phyloP scores from a whole-genome alignment of 2,113 vertebrate genomes.

The Galeopterus variegatus region DNA sequence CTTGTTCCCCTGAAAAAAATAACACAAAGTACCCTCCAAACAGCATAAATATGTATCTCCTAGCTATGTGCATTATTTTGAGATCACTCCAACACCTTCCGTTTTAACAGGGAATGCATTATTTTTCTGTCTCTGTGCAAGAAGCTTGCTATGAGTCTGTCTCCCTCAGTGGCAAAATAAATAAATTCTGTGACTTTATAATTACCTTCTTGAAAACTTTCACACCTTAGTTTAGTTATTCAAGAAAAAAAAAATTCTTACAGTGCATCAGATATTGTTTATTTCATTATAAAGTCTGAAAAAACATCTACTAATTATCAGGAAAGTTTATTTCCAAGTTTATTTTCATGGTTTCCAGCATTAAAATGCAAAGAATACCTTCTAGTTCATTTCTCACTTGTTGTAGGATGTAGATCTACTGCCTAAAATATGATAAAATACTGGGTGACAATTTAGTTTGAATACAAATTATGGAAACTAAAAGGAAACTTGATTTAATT shows the following conservation, averaged over 20 bases:
- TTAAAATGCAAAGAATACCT: constrained; percentile 14
- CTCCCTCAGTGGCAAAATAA: constrained; percentile 40
- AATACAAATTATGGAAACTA: not conserved
- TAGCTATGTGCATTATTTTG: constrained; percentile 15
- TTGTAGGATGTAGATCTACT: constrained; percentile 17
- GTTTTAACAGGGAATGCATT: constrained; percentile 34
- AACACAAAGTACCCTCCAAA: not conserved
- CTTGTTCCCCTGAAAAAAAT: constrained; percentile 35
- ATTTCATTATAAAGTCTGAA: not conserved
- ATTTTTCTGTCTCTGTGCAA: constrained; percentile 1
- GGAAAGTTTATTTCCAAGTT: constrained; percentile 7
- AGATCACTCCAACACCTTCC: not conserved
- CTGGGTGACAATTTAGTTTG: constrained; percentile 32
- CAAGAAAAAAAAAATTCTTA: constrained; percentile 40
- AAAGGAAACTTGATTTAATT: constrained; percentile 22
- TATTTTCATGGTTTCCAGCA: not conserved
- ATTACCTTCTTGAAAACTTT: constrained; percentile 52
- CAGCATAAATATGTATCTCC: constrained; percentile 42
- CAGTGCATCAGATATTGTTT: not conserved
- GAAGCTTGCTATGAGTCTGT: not conserved
- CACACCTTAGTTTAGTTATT: constrained; percentile 19
- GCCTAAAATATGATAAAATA: constrained; percentile 16
- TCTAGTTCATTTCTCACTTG: not conserved
- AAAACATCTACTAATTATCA: constrained; percentile 47
- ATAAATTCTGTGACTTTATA: constrained; percentile 45